Evolutionary conservation across 2,113 vertebrate species (phyloP).

Genomic region (Ciconia boyciana): DNA sequence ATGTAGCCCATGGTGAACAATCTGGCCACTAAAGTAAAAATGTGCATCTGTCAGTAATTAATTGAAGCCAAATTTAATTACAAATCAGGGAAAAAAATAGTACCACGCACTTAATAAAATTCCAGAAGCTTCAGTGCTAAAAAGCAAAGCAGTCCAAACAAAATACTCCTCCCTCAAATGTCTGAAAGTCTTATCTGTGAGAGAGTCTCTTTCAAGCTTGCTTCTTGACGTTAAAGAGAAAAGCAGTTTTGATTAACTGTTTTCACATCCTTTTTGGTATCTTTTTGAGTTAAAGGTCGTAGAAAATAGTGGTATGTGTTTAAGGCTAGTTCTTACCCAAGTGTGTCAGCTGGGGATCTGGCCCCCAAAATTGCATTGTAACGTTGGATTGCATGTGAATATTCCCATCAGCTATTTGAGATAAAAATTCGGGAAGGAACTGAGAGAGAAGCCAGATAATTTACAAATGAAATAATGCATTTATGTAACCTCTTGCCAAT

Average conservation of each 20-base stretch:
- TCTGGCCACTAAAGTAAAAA: constrained; percentile 45
- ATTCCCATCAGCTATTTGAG: not conserved
- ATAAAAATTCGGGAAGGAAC: not conserved
- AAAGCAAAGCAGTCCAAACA: not conserved
- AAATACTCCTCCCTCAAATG: not conserved
- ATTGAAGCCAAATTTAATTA: constrained; percentile 65
- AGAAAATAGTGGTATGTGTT: not conserved
- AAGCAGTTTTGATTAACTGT: not conserved
- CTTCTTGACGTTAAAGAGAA: not conserved
- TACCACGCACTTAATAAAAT: constrained; percentile 19
- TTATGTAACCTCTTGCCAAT: not conserved
- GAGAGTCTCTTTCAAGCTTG: not conserved
- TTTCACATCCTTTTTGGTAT: not conserved
- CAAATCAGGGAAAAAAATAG: constrained; percentile 45
- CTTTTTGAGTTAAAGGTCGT: not conserved
- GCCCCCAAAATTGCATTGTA: not conserved
- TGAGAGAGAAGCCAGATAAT: not conserved
- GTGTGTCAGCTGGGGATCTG: not conserved
- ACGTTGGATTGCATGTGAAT: not conserved
- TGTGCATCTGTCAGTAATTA: constrained; percentile 62
- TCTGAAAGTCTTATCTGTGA: not conserved
- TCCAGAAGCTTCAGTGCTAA: constrained; percentile 3
- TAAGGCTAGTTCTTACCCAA: not conserved
- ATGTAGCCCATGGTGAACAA: constrained; percentile 47
- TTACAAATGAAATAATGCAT: not conserved